Base-by-base conservation (phyloP, 2,888 invertebrate genomes). In the Andrena dorsata region DNA sequence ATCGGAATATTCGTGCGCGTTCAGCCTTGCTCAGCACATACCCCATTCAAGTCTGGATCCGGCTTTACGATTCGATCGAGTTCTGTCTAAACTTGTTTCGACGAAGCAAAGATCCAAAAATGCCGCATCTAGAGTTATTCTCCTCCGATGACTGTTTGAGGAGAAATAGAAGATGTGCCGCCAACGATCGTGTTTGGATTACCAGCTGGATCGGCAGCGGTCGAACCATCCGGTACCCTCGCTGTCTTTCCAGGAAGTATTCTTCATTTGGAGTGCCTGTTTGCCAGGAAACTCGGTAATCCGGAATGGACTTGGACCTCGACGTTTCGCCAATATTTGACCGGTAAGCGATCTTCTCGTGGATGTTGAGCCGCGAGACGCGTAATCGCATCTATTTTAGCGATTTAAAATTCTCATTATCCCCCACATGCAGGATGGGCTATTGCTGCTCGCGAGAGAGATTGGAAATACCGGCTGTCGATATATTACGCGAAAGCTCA, bases 231-330 rank as follows among this genome's bases (percentile, higher is more conserved):
- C 0, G 98, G 98, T 13, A 96, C 97, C 85, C 94, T 98, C 82
- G 97, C 97, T 32, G 97, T 98, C 58, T 97, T 96, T 89, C 98
- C 98, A 0, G 97, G 97, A 85, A 96, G 96, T 85, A 97, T 97
- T 4, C 94, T 98, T 23, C 96, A 97, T 91, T 95, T 98, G 80
- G 98, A 98, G 93, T 98, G 98, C 92, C 95, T 98, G 88, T 96
- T 97, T 90, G 96, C 96, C 0, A 95, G 97, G 49, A 95, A 96
- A 23, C 94, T 96, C 26, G 98, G 98, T 0, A 96, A 97, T 83
- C 98, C 98, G 0, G 97, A 97, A 90, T 98, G 98, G 98, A 97
- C 96, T 68, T 98, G 98, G 97, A 97, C 97, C 0, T 96, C 97
- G 75, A 96, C 96, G 76, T 95, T 96, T 91, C 96, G 97, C 86